A percentile compares a stretch with the other conserved stretches of the same genome.
These are phyloP conservation scores for Trimorus sp. DNA, from an alignment of 2,888 invertebrate genomes.

Conservation along the genomic window DNA sequence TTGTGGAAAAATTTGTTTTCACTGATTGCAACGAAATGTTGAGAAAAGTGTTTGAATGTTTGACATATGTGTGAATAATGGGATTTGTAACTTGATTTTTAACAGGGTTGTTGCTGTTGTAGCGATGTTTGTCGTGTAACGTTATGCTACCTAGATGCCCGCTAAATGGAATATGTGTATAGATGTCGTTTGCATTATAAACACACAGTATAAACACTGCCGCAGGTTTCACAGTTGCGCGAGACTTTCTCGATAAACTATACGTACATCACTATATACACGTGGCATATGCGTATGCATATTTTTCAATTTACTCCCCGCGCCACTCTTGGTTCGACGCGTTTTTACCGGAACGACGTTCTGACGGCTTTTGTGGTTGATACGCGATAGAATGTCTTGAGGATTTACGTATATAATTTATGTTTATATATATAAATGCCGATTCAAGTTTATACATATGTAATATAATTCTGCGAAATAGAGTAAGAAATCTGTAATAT, in stretches of 20 bases:
- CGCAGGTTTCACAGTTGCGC: slow-evolving; percentile 44
- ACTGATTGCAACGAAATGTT: no score
- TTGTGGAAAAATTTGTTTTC: no score
- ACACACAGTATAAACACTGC: slow-evolving; percentile 54
- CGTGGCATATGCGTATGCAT: slow-evolving; percentile 34
- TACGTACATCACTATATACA: slow-evolving; percentile 21
- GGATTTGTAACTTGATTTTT: no score
- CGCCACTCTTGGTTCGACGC: slow-evolving; percentile 58
- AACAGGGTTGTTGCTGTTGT: slow-evolving; percentile 42
- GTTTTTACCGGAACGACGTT: slow-evolving; percentile 68
- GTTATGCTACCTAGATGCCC: slow-evolving; percentile 62
- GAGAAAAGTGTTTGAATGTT: no score
- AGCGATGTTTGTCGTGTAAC: slow-evolving; percentile 60
- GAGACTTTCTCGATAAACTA: not conserved
- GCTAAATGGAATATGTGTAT: slow-evolving; percentile 61
- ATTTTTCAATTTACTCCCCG: slow-evolving; percentile 64
- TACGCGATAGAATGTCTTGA: slow-evolving; percentile 69
- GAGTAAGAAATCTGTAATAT: slow-evolving; percentile 77
- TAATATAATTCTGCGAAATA: slow-evolving; percentile 79
- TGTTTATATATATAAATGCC: slow-evolving; percentile 73
- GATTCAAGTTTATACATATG: slow-evolving; percentile 80
- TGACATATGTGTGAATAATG: no score
- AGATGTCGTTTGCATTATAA: slow-evolving; percentile 59
- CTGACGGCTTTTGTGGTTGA: slow-evolving; percentile 69
- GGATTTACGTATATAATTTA: slow-evolving; percentile 64